These are phyloP conservation scores for Enteromius unitaeniatus DNA, from an alignment of 2,797 vertebrate species.

Conservation along the genomic window DNA sequence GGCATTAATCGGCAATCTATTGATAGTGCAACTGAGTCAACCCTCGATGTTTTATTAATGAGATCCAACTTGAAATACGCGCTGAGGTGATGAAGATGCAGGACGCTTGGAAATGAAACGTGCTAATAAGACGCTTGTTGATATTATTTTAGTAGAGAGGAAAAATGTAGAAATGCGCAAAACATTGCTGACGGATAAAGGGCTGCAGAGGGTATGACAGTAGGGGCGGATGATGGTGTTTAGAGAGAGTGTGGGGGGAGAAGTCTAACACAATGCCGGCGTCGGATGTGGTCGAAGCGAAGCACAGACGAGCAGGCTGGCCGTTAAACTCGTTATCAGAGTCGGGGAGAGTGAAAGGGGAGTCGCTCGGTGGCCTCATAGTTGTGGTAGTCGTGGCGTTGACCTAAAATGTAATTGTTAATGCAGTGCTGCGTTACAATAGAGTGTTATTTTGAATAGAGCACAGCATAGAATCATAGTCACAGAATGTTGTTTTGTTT, in stretches of 20 bases:
- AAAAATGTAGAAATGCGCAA: background rate
- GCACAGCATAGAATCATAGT: background rate
- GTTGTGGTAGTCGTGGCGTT: conserved; percentile 16
- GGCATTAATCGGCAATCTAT: conserved; percentile 27
- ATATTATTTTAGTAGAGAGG: background rate
- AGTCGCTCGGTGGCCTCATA: conserved; percentile 17
- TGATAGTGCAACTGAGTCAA: conserved; percentile 30
- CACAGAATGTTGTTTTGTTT: background rate
- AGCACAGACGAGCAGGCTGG: background rate
- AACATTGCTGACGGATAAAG: background rate
- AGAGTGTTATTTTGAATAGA: background rate
- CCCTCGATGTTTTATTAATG: conserved; percentile 46
- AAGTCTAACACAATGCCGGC: background rate
- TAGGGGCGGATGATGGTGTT: background rate
- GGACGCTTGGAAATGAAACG: background rate
- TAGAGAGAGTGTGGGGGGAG: background rate
- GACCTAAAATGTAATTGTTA: conserved; percentile 15
- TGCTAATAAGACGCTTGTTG: background rate
- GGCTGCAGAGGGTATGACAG: conserved; percentile 2
- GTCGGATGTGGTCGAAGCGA: background rate
- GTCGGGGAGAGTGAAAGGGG: conserved; percentile 1
- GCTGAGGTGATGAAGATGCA: conserved; percentile 4
- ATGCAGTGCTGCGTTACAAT: background rate
- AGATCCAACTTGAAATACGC: conserved; percentile 25
- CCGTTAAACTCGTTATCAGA: background rate